Evolutionary conservation across 2,113 vertebrate genomes (phyloP), one percentile per base, ranked within the genome.

Genomic region (Sporophila hypoxantha): DNA sequence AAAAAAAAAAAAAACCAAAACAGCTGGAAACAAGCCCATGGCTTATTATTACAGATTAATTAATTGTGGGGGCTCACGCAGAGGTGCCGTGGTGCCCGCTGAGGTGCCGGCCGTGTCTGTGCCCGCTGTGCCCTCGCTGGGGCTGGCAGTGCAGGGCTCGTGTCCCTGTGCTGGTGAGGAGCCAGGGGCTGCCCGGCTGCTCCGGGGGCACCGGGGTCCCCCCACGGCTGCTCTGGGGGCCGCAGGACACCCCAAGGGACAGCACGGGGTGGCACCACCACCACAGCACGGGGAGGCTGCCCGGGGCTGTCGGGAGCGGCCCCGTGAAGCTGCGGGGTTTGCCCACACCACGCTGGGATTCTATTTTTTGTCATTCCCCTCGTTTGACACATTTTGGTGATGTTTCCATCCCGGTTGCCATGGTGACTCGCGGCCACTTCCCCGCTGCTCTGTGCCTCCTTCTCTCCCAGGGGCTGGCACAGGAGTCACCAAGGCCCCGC

Each of bases 141-240:
- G 27, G 56, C 59, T 8, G 4, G 2, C 3, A 14, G 8, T 0
- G 27, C 2, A 2, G 17, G 30, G 22, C 1, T 6, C 0, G 0
- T 2, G 42, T 17, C 17, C 5, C 0, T 2, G 36, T 9, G 61
- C 32, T 2, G 11, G 17, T 8, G 70, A n/a, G 41, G n/a, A 42
- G 67, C 61, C 5, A 0, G 69, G 3, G 71, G 22, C 62, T 26
- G 8, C 16, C 44, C 8, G 26, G 30, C 34, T 8, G 44, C 4
- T 5, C 37, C 1, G 0, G 32, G 27, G 76, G 34, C 2, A 3
- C 18, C 0, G 0, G n/a, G 10, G 4, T 39, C 8, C 1, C 0
- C 50, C 22, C 68, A 1, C 2, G 12, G 20, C 1, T 7, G n/a
- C 44, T 7, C 52, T 1, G 10, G 42, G 42, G 47, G 18, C 4